phyloP scores from a whole-genome alignment of 1,140 invertebrate species.

The Rhizoglyphus robini region DNA sequence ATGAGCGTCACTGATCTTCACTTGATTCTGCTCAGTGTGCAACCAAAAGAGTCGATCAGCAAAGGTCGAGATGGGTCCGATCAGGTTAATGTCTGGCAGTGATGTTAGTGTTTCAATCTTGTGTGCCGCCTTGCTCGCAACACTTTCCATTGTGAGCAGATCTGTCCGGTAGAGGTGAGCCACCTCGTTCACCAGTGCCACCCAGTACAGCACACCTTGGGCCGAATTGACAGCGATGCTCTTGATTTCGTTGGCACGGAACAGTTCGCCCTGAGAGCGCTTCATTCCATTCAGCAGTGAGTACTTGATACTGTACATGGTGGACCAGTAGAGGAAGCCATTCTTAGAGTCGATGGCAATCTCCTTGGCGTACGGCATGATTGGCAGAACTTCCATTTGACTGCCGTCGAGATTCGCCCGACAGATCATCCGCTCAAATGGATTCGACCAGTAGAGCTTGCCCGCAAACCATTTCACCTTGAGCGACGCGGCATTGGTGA shows the following conservation, averaged over 20 bases:
- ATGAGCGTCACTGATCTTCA: slow-evolving; percentile 58
- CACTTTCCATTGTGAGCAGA: no score
- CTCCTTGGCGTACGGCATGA: slow-evolving; percentile 59
- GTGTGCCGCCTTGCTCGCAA: no score
- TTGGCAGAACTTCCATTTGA: slow-evolving; percentile 56
- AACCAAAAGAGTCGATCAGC: slow-evolving; percentile 64
- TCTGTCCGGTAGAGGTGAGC: no score
- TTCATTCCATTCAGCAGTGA: slow-evolving; percentile 59
- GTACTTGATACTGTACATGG: slow-evolving; percentile 60
- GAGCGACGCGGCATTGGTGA: slow-evolving; percentile 56
- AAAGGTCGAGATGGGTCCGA: slow-evolving; percentile 56
- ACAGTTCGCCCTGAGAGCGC: slow-evolving; percentile 56
- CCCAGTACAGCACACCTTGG: slow-evolving; percentile 5
- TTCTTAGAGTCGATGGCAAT: slow-evolving; percentile 62
- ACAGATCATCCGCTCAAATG: slow-evolving; percentile 55
- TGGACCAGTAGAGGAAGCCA: slow-evolving; percentile 69
- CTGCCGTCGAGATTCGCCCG: slow-evolving; percentile 49
- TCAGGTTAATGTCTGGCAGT: slow-evolving; percentile 18
- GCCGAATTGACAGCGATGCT: not conserved
- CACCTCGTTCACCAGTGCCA: no score
- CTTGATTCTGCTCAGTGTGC: slow-evolving; percentile 49
- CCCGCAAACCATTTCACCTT: slow-evolving; percentile 76
- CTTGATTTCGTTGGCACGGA: slow-evolving; percentile 52
- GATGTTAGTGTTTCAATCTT: not conserved
- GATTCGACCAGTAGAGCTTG: slow-evolving; percentile 77